phyloP scores from a whole-genome alignment of 2,888 invertebrate genomes.

The Pogonocherus hispidulus region DNA sequence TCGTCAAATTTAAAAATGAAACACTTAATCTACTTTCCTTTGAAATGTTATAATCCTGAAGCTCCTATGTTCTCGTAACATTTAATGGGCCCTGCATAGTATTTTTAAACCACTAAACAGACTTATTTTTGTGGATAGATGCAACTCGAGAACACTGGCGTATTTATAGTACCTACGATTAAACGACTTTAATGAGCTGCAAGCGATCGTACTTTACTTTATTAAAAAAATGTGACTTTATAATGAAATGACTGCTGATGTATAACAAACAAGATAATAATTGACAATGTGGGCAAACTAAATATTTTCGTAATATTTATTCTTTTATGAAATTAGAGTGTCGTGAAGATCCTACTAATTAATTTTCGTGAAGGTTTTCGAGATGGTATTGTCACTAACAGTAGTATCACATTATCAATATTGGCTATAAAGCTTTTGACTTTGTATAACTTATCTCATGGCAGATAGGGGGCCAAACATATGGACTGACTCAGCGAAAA shows the following conservation, averaged over 20 bases:
- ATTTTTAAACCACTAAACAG: constrained; percentile 13
- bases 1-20: no score
- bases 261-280: not conserved
- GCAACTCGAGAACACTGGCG: constrained; percentile 11
- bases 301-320: not conserved
- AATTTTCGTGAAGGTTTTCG: no score
- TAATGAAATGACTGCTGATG: not conserved
- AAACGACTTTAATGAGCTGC: not conserved
- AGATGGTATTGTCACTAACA: no score
- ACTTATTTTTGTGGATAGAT: constrained; percentile 17
- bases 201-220: not conserved
- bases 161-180: constrained; percentile 3
- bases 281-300: not conserved
- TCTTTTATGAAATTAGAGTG: not conserved
- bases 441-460: no score
- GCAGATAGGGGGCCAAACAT: no score
- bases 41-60: not conserved
- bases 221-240: not conserved
- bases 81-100: not conserved
- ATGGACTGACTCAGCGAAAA: no score
- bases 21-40: no score
- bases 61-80: not conserved
- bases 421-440: no score
- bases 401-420: no score
- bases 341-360: no score